Conservation (phyloP, 1,140 invertebrate species). For the Melanaphis sacchari region DNA sequence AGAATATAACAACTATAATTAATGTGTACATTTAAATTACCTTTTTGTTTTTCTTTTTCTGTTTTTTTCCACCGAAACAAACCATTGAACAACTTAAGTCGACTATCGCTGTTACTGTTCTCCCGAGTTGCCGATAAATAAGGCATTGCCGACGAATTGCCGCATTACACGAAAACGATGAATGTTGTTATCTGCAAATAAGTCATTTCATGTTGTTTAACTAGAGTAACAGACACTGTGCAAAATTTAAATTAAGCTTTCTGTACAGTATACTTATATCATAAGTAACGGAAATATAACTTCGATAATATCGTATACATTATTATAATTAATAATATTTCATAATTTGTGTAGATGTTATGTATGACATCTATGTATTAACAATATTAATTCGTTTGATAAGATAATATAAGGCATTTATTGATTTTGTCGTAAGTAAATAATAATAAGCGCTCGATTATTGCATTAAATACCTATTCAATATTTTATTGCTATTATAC, state of each 20-base stretch:
- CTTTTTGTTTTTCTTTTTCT: conserved; percentile 53
- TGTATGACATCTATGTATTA: conserved; percentile 9
- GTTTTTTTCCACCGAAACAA: conserved; percentile 49
- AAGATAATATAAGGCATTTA: conserved; percentile 26
- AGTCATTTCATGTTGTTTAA: neutral
- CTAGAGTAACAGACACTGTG: neutral
- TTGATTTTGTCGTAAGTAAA: neutral
- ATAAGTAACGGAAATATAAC: conserved; percentile 18
- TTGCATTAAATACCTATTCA: neutral
- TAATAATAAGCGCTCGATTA: neutral
- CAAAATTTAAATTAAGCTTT: conserved; percentile 16
- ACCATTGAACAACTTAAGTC: conserved; percentile 45
- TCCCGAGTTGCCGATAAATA: conserved; percentile 46
- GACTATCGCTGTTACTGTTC: conserved; percentile 38
- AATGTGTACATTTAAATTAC: neutral
- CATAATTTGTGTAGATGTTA: neutral
- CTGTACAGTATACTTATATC: neutral
- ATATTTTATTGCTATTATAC: neutral
- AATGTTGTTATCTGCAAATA: conserved; percentile 42
- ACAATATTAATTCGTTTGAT: conserved; percentile 33
- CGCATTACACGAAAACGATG: conserved; percentile 43
- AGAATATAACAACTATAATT: neutral
- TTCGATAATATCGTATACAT: neutral
- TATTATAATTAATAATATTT: neutral
- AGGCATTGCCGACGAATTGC: conserved; percentile 47